Evolutionary conservation across 2,888 invertebrate species (phyloP).

Genomic region (Drosophila pseudotakahashii): DNA sequence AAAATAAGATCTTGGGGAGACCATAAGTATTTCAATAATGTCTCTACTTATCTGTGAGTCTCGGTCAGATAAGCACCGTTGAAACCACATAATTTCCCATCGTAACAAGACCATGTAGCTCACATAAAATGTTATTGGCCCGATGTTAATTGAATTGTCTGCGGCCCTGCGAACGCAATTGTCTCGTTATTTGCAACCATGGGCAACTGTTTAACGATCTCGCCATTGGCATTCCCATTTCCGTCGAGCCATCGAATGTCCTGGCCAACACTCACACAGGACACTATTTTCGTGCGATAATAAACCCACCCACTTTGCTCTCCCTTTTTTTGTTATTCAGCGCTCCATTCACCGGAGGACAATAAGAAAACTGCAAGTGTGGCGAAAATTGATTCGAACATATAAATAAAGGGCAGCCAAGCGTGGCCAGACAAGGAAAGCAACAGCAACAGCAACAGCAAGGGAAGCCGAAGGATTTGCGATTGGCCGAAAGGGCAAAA

Average conservation of each 20-base stretch:
- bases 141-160: constrained; percentile 60
- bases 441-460: constrained; percentile 5
- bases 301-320: constrained; percentile 29
- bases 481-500: constrained; percentile 45
- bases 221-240: constrained; percentile 31
- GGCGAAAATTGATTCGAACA: constrained; percentile 49
- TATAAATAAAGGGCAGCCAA: constrained; percentile 54
- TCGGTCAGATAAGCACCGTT: constrained; percentile 1
- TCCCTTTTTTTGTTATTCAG: neutral
- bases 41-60: constrained; percentile 8
- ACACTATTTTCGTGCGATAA: constrained; percentile 31
- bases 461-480: constrained; percentile 42
- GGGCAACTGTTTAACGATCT: constrained; percentile 33
- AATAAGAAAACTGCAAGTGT: constrained; percentile 58
- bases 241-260: constrained; percentile 41
- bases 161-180: constrained; percentile 28
- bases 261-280: constrained; percentile 29
- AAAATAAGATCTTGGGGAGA: neutral
- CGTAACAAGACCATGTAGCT: constrained; percentile 17
- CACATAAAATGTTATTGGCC: constrained; percentile 50
- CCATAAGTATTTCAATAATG: neutral
- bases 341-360: constrained; percentile 24
- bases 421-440: constrained; percentile 47
- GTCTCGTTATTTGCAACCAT: constrained; percentile 28
- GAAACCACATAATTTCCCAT: constrained; percentile 12